A percentile compares a stretch with the other conserved stretches of the same genome.
Conservation (phyloP, 2,113 vertebrate species). For the Cyphotilapia sp. region DNA sequence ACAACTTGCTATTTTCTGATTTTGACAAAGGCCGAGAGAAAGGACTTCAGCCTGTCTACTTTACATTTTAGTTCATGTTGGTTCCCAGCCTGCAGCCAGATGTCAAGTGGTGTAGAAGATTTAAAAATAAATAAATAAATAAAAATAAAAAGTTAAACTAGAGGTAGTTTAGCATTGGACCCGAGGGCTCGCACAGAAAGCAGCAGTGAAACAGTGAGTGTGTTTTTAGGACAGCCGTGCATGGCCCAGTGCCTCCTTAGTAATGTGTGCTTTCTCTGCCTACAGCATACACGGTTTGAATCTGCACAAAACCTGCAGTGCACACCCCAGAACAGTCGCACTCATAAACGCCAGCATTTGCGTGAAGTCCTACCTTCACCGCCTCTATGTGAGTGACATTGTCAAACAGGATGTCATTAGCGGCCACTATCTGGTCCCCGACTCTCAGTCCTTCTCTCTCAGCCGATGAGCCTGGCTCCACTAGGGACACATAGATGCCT, state of each 20-base stretch:
- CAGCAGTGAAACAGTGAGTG: neutral
- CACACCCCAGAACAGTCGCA: neutral
- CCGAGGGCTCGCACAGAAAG: neutral
- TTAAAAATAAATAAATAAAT: neutral
- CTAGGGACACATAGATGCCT: slow-evolving; percentile 90
- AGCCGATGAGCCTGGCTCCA: slow-evolving; percentile 87
- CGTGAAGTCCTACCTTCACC: slow-evolving; percentile 78
- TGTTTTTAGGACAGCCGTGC: neutral
- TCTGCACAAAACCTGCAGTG: neutral
- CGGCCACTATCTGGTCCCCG: slow-evolving; percentile 88
- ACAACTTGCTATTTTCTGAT: neutral
- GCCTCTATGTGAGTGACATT: slow-evolving; percentile 85
- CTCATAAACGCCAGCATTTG: neutral
- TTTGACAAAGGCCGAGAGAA: neutral
- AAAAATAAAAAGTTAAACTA: neutral
- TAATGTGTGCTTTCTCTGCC: neutral
- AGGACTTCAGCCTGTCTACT: neutral
- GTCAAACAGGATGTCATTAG: slow-evolving; percentile 82
- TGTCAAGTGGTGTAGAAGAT: slow-evolving; percentile 14
- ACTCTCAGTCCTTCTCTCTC: slow-evolving; percentile 85
- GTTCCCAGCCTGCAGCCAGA: neutral
- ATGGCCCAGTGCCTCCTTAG: neutral
- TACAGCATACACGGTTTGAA: neutral
- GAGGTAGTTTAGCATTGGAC: neutral
- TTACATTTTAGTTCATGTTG: neutral